Evolutionary conservation across 2,113 vertebrate species (phyloP).

Genomic region (Sclerurus mexicanus): DNA sequence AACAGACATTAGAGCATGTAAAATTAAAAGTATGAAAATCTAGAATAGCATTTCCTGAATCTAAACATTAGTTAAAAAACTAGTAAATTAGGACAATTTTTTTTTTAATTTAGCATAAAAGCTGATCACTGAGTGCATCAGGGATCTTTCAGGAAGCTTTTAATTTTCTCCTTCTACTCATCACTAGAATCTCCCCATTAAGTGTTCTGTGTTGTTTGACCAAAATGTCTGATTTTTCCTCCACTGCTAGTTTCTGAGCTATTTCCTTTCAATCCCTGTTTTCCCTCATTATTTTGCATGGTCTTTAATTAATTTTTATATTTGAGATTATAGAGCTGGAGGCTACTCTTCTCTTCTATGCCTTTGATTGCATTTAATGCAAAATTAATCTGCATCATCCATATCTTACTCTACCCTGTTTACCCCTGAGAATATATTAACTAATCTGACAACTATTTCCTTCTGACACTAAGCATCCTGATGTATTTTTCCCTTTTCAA

Average conservation of each 20-base stretch:
- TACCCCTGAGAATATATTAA: slow-evolving; percentile 25
- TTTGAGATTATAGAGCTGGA: not conserved
- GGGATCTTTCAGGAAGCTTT: not conserved
- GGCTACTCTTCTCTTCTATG: not conserved
- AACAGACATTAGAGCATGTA: not conserved
- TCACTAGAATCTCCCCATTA: not conserved
- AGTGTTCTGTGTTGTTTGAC: not conserved
- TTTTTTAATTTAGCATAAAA: not conserved
- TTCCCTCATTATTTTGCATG: not conserved
- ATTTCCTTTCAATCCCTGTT: not conserved
- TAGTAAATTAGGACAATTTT: not conserved
- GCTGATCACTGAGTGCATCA: not conserved
- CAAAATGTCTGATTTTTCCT: not conserved
- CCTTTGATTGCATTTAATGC: not conserved
- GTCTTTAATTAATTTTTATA: not conserved
- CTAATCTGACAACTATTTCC: slow-evolving; percentile 37
- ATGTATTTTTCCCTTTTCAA: slow-evolving; percentile 48
- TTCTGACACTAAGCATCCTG: slow-evolving; percentile 35
- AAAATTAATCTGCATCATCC: not conserved
- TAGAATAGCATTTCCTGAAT: not conserved
- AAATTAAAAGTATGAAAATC: not conserved
- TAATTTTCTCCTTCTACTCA: not conserved
- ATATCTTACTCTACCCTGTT: not conserved
- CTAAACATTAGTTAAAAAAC: not conserved
- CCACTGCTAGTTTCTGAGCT: not conserved